Evolutionary conservation across 2,797 vertebrate genomes (phyloP).

Genomic region (Hippopotamyrus pictus): DNA sequence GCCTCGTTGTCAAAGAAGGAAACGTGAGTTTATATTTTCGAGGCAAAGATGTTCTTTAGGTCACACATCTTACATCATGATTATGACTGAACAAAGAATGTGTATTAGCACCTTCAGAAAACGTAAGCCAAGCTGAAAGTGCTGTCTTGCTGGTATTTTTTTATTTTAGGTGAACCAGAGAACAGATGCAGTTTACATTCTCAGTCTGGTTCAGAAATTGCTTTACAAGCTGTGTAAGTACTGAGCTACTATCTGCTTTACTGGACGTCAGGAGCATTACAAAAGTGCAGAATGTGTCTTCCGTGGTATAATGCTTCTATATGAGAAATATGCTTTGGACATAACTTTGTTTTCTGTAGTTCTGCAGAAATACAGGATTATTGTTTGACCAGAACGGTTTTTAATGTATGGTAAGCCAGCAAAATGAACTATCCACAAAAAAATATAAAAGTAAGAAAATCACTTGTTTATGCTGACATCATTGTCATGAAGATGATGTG

Average conservation of each 20-base stretch:
- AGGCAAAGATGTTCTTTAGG: background rate
- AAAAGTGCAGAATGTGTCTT: background rate
- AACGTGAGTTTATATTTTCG: slow-evolving; percentile 61
- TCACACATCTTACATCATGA: background rate
- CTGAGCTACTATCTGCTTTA: background rate
- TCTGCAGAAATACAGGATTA: background rate
- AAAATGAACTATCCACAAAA: background rate
- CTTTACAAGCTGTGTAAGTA: slow-evolving; percentile 86
- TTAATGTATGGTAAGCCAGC: background rate
- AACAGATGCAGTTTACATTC: slow-evolving; percentile 74
- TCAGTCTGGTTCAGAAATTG: slow-evolving; percentile 73
- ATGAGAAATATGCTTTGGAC: background rate
- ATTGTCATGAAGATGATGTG: background rate
- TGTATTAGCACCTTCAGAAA: background rate
- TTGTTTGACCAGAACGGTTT: background rate
- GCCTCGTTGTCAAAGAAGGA: slow-evolving; percentile 73
- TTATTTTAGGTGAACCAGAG: slow-evolving; percentile 70
- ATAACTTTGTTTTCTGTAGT: background rate
- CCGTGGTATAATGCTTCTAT: background rate
- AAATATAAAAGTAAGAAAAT: background rate
- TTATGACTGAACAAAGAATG: background rate
- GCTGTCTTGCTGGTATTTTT: background rate
- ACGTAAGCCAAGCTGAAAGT: background rate
- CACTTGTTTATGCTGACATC: background rate
- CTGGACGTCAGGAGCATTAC: background rate